Conservation (phyloP, 2,797 vertebrate genomes). For the Octomys mimax region DNA sequence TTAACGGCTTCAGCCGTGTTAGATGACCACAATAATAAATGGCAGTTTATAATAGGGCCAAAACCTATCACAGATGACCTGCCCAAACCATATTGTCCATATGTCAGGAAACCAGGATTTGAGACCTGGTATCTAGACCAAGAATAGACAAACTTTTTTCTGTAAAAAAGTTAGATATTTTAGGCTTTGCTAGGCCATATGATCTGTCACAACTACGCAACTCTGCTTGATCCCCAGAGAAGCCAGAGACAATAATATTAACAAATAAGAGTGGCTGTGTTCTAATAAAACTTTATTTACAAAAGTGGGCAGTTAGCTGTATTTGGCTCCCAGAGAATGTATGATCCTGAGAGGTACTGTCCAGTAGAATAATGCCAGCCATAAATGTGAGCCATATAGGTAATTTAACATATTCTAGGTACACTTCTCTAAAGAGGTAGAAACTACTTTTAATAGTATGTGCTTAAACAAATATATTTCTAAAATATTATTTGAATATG, state of each 20-base stretch:
- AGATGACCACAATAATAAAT: no score
- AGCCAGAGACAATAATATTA: neutral
- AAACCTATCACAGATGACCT: neutral
- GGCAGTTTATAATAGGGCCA: no score
- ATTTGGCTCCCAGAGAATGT: neutral
- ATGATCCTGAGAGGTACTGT: neutral
- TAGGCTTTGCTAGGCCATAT: neutral
- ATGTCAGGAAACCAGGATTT: neutral
- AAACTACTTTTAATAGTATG: constrained; percentile 28
- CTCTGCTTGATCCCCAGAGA: neutral
- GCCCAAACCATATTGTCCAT: neutral
- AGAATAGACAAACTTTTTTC: neutral
- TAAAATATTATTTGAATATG: constrained; percentile 11
- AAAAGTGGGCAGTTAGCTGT: neutral
- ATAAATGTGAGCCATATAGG: neutral
- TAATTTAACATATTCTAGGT: neutral
- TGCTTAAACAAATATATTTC: constrained; percentile 1
- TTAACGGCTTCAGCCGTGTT: no score
- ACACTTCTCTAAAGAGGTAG: neutral
- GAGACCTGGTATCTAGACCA: neutral
- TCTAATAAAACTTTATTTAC: neutral
- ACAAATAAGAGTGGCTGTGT: neutral
- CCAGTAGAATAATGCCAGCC: neutral
- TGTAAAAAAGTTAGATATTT: neutral
- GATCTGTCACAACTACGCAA: neutral